These are phyloP conservation scores for Pocillopora meandrina DNA, from an alignment of 92 coral and sea anemone genomes.

Conservation along the genomic window DNA sequence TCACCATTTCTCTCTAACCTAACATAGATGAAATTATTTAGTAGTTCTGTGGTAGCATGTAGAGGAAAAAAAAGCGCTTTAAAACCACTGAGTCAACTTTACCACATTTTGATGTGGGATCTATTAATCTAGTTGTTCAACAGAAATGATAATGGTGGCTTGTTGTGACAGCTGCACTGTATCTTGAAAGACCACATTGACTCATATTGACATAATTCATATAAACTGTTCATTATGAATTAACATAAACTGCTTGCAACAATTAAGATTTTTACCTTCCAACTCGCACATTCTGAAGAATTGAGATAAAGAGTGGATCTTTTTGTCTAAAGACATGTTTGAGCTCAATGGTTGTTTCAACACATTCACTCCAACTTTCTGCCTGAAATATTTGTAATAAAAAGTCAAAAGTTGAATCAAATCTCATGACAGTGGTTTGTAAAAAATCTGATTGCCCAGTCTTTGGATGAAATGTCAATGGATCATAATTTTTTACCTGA, in stretches of 20 bases:
- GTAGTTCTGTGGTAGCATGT: too few relatives aligned
- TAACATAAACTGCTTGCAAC: not conserved
- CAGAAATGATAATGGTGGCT: too few relatives aligned
- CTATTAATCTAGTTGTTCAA: too few relatives aligned
- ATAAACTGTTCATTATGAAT: not conserved
- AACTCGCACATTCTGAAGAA: constrained; percentile 91
- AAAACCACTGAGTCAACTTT: too few relatives aligned
- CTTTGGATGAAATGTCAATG: not conserved
- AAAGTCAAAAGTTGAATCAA: not conserved
- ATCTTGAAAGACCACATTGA: too few relatives aligned
- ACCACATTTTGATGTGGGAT: too few relatives aligned
- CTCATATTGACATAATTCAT: not conserved
- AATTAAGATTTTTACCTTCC: constrained; percentile 71
- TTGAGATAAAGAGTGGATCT: constrained; percentile 88
- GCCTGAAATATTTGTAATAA: constrained; percentile 50
- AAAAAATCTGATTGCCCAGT: too few relatives aligned
- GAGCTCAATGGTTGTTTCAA: constrained; percentile 84
- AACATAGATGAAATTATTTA: too few relatives aligned
- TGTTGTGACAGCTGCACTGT: too few relatives aligned
- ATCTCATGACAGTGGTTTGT: too few relatives aligned
- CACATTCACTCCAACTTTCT: constrained; percentile 83
- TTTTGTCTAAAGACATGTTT: constrained; percentile 88
- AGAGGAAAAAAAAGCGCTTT: too few relatives aligned
- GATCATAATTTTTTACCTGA: constrained; percentile 59
- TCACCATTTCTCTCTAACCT: too few relatives aligned